Percentiles rank a stretch among this genome's conserved stretches.
phyloP scores from a whole-genome alignment of 2,888 invertebrate species.

The Papilio gigon region DNA sequence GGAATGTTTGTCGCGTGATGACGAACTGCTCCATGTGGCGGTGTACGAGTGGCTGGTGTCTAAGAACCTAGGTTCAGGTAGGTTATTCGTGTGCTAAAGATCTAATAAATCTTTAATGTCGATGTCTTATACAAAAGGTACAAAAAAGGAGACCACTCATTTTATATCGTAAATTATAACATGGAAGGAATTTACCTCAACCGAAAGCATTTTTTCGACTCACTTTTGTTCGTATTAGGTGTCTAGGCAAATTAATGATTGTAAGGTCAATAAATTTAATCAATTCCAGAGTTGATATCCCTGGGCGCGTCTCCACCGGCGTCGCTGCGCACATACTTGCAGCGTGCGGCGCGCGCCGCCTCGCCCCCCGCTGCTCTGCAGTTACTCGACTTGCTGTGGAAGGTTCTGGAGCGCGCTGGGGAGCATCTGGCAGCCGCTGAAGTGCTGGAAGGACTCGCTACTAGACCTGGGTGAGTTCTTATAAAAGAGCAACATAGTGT shows the following conservation, averaged over 20 bases:
- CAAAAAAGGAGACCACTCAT: too few relatives aligned
- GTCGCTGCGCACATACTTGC: constrained; percentile 90
- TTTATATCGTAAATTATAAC: too few relatives aligned
- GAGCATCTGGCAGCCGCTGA: constrained; percentile 96
- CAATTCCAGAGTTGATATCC: constrained; percentile 81
- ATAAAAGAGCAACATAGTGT: too few relatives aligned
- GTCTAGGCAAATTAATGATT: too few relatives aligned
- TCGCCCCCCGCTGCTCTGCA: constrained; percentile 84
- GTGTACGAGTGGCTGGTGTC: constrained; percentile 96
- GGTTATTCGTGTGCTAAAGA: constrained; percentile 24
- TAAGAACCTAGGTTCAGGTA: constrained; percentile 85
- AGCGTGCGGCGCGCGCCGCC: constrained; percentile 79
- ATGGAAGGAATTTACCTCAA: too few relatives aligned
- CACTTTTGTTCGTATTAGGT: too few relatives aligned
- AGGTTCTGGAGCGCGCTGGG: constrained; percentile 95
- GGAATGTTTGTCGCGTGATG: constrained; percentile 86
- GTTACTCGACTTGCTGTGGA: constrained; percentile 94
- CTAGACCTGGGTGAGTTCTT: constrained; percentile 83
- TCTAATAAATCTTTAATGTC: not conserved
- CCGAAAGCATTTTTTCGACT: too few relatives aligned
- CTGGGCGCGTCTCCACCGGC: constrained; percentile 85
- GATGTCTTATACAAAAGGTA: too few relatives aligned
- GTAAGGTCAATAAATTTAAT: not conserved
- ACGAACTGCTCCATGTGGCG: constrained; percentile 94
- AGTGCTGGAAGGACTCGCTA: constrained; percentile 93